Percentiles rank a stretch among this genome's conserved stretches.
Conservation (phyloP, 2,797 vertebrate species). For the Emydoidea blandingii region DNA sequence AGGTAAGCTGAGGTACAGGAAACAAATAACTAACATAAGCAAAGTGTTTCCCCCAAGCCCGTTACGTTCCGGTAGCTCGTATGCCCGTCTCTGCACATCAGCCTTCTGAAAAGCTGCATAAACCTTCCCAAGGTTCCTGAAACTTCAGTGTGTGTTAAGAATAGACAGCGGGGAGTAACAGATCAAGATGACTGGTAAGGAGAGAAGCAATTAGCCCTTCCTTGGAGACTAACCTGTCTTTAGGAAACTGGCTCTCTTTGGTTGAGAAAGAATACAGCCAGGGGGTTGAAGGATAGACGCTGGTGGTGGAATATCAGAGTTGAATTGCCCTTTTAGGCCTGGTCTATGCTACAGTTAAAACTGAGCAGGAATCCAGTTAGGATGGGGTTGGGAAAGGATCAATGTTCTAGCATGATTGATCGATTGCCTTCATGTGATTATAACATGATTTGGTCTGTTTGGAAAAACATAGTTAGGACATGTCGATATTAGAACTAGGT, state of each 20-base stretch:
- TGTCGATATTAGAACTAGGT: neutral
- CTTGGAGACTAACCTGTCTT: neutral
- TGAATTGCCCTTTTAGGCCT: accelerated
- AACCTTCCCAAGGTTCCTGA: neutral
- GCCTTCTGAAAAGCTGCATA: neutral
- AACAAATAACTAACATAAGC: neutral
- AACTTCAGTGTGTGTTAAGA: neutral
- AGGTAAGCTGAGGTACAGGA: neutral
- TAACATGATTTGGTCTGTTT: neutral
- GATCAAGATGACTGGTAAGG: neutral
- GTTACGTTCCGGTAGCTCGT: neutral
- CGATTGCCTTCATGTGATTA: neutral
- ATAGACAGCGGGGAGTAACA: neutral
- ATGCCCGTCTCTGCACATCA: too few species aligned
- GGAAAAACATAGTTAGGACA: neutral
- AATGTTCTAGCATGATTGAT: neutral
- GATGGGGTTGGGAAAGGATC: neutral
- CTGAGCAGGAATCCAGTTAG: neutral
- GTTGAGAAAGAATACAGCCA: neutral
- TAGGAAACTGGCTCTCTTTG: neutral
- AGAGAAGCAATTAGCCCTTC: neutral
- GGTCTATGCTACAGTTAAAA: neutral
- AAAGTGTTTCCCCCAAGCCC: neutral
- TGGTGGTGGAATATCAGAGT: accelerated
- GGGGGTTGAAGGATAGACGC: neutral